A percentile compares a stretch with the other conserved stretches of the same genome.
phyloP scores from a whole-genome alignment of 2,113 vertebrate genomes.

The Rhea pennata region DNA sequence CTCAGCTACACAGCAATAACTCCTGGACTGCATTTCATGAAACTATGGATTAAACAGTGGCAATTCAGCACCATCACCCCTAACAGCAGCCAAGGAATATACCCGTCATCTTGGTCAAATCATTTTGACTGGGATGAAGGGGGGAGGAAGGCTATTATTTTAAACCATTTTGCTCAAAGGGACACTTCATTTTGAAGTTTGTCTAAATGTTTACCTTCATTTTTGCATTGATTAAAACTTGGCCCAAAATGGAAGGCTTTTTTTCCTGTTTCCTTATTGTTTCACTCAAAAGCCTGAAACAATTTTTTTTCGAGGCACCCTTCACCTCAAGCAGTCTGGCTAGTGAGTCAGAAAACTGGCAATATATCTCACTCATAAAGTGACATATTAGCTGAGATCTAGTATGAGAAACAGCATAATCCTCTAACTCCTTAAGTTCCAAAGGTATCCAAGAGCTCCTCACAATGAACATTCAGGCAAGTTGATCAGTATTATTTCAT shows the following conservation, averaged over 20 bases:
- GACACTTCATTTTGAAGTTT: background rate
- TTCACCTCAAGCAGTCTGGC: background rate
- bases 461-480: background rate
- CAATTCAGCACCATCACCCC: accelerated
- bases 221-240: background rate
- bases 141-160: background rate
- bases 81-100: background rate
- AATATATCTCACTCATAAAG: background rate
- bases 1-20: background rate
- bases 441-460: background rate
- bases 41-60: background rate
- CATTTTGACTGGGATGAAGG: background rate
- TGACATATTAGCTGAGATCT: background rate
- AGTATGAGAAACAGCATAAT: background rate
- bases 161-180: background rate
- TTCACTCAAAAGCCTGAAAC: background rate
- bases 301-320: background rate
- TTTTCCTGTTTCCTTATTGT: background rate
- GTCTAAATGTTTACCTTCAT: background rate
- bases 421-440: background rate
- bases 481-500: background rate
- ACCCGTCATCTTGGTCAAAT: background rate
- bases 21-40: background rate
- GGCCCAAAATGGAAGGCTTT: background rate
- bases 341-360: background rate